These are phyloP conservation scores for Lepidurus couesii DNA, from an alignment of 1,140 invertebrate species.

Conservation along the genomic window DNA sequence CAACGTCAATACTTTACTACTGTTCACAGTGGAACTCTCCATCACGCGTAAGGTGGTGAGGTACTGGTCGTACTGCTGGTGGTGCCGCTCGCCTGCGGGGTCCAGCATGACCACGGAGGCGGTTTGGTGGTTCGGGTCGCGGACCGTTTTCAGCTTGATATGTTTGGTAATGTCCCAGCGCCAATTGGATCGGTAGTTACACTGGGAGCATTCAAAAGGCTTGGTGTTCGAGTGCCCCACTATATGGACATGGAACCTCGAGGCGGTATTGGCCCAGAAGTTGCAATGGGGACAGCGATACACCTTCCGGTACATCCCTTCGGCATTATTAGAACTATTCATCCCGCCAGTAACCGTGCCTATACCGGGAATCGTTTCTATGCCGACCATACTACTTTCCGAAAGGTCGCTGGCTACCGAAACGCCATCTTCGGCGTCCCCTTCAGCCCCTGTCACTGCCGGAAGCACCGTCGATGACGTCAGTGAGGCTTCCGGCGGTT, in stretches of 20 bases:
- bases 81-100: conserved; percentile 81
- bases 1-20: neutral
- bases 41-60: conserved; percentile 61
- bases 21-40: neutral
- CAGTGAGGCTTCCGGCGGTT: conserved; percentile 43
- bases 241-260: conserved; percentile 85
- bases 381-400: conserved; percentile 43
- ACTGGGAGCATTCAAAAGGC: conserved; percentile 90
- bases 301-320: conserved; percentile 53
- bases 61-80: conserved; percentile 86
- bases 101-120: conserved; percentile 81
- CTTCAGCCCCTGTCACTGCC: conserved; percentile 28
- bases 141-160: conserved; percentile 77
- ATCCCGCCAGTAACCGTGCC: conserved; percentile 46
- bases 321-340: conserved; percentile 24
- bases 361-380: conserved; percentile 51
- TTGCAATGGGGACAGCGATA: conserved; percentile 85
- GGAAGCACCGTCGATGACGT: neutral
- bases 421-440: conserved; percentile 41
- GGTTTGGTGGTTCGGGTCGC: conserved; percentile 64
- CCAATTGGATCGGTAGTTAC: conserved; percentile 68
- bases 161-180: conserved; percentile 91
- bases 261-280: conserved; percentile 82
- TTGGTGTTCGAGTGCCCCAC: conserved; percentile 86
- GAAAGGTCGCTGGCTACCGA: conserved; percentile 29